Percentiles rank a stretch among this genome's conserved stretches.
phyloP scores from a whole-genome alignment of 2,888 invertebrate genomes.

The Pogonocherus hispidulus region DNA sequence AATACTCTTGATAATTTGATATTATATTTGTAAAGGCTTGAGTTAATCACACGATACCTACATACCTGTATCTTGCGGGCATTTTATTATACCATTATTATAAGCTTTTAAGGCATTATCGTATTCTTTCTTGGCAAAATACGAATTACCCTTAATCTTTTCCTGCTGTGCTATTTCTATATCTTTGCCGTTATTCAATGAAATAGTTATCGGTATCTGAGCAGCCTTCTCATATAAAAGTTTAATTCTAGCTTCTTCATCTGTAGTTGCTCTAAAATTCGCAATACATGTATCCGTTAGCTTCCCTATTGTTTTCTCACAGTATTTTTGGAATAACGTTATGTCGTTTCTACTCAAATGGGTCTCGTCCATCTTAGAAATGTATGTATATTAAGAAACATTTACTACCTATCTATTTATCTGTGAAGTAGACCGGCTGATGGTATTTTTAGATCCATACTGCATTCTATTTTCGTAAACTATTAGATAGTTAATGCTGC shows the following conservation, averaged over 20 bases:
- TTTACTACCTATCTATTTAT: background rate
- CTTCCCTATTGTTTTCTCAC: slow-evolving; percentile 70
- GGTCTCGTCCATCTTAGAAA: slow-evolving; percentile 39
- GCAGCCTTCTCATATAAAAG: slow-evolving; percentile 71
- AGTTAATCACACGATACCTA: slow-evolving; percentile 40
- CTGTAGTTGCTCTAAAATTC: slow-evolving; percentile 75
- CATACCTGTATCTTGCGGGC: slow-evolving; percentile 80
- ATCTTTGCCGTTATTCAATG: slow-evolving; percentile 69
- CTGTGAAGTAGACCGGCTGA: slow-evolving; percentile 7
- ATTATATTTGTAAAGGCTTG: too few relatives aligned
- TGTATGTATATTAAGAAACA: background rate
- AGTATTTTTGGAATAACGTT: slow-evolving; percentile 74
- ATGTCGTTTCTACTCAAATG: slow-evolving; percentile 32
- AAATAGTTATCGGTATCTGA: slow-evolving; percentile 57
- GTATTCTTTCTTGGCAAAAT: slow-evolving; percentile 81
- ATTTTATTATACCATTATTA: slow-evolving; percentile 76
- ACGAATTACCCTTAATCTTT: slow-evolving; percentile 81
- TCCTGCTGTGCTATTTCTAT: slow-evolving; percentile 73
- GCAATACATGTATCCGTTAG: slow-evolving; percentile 73
- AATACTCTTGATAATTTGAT: too few relatives aligned
- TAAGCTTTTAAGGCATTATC: slow-evolving; percentile 78
- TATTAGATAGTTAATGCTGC: slow-evolving; percentile 1
- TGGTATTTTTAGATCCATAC: slow-evolving; percentile 23
- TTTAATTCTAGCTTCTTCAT: slow-evolving; percentile 77
- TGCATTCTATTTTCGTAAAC: slow-evolving; percentile 10